Base-by-base conservation (phyloP, 30 jellyfish, hydroid and myxozoan genomes). In the Chrysaora quinquecirrha region DNA sequence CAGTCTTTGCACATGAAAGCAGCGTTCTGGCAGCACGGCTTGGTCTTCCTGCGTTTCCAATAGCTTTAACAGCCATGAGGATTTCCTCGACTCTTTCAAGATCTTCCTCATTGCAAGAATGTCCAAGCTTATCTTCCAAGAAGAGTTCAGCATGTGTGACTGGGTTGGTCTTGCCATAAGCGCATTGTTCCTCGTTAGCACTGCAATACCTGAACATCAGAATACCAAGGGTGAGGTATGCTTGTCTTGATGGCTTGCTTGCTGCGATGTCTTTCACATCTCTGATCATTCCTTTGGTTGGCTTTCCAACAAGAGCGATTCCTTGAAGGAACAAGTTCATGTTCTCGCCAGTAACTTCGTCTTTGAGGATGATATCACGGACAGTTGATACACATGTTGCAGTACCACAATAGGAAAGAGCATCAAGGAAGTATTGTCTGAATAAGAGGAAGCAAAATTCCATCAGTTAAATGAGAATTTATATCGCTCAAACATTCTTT, bases 381-480 rank as follows among this genome's bases (percentile, higher is more conserved):
- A 95, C 99, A 62, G 88, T 85, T 6, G 97, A 72, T 35, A 95
- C 96, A 58, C 99, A 95, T 4, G 99, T 95, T 30, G 99, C 71
- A 12, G 99, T 87, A 34, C 97, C 99, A 49, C 99, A 95, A 83
- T 95, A 95, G 14, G 99, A 90, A 75, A 95, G 58, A 61, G 97
- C 99, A 84, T 95, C 99, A 67, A 95, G 89, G 76, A 95, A 81
- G 88, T 88, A 95, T 95, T 95, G 99, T 67, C 99, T 95, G 74
- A 25, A 62, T 31, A 22, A 43, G 22, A 46, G 62, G 56, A 16
- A 19, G 28, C 27, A 33, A 54, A n/a, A n/a, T n/a, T n/a, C n/a
- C n/a, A n/a, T n/a, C n/a, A n/a, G n/a, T n/a, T n/a, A n/a, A n/a
- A n/a, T n/a, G n/a, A n/a, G n/a, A n/a, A n/a, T n/a, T n/a, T n/a